phyloP scores from a whole-genome alignment of 2,113 vertebrate species.

The Alectura lathami region DNA sequence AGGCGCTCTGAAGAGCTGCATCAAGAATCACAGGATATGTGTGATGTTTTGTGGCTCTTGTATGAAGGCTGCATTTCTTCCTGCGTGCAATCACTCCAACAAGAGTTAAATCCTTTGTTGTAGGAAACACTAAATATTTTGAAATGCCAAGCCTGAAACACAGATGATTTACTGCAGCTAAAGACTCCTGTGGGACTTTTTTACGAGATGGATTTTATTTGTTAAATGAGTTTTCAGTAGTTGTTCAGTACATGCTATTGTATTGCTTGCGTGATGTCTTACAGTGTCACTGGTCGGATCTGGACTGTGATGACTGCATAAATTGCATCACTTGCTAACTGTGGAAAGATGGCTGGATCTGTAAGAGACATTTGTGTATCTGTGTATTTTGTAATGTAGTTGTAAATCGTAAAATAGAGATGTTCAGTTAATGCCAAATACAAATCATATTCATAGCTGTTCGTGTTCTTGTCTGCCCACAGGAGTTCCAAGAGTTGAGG shows the following conservation, averaged over 20 bases:
- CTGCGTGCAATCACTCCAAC: not conserved
- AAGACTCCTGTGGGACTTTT: not conserved
- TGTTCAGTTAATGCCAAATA: not conserved
- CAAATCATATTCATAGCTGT: not conserved
- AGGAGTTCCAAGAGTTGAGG: not conserved
- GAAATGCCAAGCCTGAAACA: conserved; percentile 12
- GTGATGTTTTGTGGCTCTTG: not conserved
- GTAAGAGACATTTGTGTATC: not conserved
- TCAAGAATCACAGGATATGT: not conserved
- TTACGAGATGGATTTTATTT: conserved; percentile 38
- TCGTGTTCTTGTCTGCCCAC: not conserved
- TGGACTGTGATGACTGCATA: conserved; percentile 46
- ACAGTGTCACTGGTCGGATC: conserved; percentile 38
- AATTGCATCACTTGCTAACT: conserved; percentile 37
- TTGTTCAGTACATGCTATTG: conserved; percentile 37
- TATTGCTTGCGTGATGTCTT: conserved; percentile 29
- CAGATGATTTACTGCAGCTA: not conserved
- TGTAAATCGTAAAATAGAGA: conserved; percentile 12
- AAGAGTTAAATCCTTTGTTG: conserved; percentile 25
- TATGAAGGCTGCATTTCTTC: not conserved
- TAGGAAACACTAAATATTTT: conserved; percentile 23
- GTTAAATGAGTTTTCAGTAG: conserved; percentile 46
- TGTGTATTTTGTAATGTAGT: not conserved
- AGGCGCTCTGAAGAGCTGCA: not conserved
- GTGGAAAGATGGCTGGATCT: conserved; percentile 35